phyloP scores from a whole-genome alignment of 2,113 vertebrate genomes.

The Hemibagrus wyckioides region DNA sequence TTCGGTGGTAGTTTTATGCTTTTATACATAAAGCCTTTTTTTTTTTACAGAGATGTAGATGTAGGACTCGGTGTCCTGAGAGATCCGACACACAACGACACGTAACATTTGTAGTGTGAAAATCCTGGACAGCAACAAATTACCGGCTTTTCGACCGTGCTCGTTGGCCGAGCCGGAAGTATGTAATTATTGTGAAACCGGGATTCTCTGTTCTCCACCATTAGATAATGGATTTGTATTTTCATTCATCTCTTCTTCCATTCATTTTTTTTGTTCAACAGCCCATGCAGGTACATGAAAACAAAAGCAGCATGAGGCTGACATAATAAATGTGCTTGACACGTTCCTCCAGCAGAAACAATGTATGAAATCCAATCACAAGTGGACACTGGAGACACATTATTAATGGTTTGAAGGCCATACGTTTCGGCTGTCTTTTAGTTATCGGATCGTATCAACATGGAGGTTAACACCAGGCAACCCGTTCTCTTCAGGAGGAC shows the following conservation, averaged over 20 bases:
- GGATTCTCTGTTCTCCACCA: not conserved
- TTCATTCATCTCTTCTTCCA: not conserved
- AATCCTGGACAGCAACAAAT: not conserved
- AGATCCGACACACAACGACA: no score
- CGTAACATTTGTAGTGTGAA: not conserved
- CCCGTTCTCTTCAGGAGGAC: not conserved
- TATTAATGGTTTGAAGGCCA: not conserved
- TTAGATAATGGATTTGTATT: not conserved
- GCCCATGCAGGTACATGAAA: not conserved
- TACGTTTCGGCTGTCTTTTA: not conserved
- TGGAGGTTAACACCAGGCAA: not conserved
- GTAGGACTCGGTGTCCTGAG: no score
- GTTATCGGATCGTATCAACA: not conserved
- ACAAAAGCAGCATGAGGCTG: not conserved
- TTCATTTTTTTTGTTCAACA: not conserved
- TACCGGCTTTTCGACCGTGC: no score
- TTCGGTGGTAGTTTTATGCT: not conserved
- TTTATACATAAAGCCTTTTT: not conserved
- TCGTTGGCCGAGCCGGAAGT: not conserved
- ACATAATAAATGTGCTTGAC: not conserved
- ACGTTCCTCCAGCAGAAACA: not conserved
- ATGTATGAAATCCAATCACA: not conserved
- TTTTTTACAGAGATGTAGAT: not conserved
- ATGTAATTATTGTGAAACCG: not conserved
- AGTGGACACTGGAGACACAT: not conserved